Evolutionary conservation across 2,797 vertebrate genomes (phyloP).

Genomic region (Acanthiza pusilla): DNA sequence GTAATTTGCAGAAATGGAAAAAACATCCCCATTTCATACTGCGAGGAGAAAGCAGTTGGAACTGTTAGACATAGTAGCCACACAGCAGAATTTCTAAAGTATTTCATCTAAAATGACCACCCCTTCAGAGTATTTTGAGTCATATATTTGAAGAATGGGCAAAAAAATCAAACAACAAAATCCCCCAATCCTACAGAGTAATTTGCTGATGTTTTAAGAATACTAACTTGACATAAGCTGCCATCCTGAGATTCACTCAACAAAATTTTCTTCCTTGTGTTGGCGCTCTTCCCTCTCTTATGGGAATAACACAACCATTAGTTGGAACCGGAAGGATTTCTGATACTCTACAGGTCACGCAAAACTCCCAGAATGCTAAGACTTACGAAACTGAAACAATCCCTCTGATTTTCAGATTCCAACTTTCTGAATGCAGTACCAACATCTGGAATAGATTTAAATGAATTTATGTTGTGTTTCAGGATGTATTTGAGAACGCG

Average conservation of each 20-base stretch:
- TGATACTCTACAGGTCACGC: background rate
- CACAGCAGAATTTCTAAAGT: background rate
- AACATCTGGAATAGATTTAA: background rate
- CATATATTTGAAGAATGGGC: background rate
- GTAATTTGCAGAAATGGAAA: background rate
- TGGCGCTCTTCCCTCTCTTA: background rate
- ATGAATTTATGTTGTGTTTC: background rate
- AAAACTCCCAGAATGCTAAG: background rate
- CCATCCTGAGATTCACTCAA: background rate
- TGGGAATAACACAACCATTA: background rate
- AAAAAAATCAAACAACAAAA: background rate
- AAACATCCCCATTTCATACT: background rate
- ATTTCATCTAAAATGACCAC: background rate
- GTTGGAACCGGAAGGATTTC: background rate
- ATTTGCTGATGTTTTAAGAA: background rate
- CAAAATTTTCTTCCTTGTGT: background rate
- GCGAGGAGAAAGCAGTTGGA: background rate
- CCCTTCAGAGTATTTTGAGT: background rate
- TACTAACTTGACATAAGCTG: background rate
- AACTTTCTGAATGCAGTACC: background rate
- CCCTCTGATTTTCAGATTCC: background rate
- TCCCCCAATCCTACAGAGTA: background rate
- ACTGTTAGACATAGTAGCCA: background rate
- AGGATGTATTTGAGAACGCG: background rate
- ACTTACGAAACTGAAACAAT: background rate